Percentiles rank a stretch among this genome's conserved stretches.
These are phyloP conservation scores for Penaeus vannamei DNA, from an alignment of 1,140 invertebrate genomes.

Conservation along the genomic window DNA sequence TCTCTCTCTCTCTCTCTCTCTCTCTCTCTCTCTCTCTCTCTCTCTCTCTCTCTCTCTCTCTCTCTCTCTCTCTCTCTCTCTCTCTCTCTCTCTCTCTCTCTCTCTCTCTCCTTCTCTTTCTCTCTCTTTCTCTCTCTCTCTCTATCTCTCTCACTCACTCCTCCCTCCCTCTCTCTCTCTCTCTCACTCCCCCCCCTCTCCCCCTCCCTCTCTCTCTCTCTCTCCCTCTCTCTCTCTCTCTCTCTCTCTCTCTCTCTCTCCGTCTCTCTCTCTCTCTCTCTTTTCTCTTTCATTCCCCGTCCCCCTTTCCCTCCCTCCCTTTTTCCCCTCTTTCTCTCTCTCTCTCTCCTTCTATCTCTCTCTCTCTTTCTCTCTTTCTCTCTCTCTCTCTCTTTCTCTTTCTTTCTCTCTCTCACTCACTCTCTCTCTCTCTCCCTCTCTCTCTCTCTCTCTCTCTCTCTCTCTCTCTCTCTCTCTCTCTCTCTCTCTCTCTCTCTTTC, in stretches of 20 bases:
- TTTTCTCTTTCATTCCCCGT: not conserved
- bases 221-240: conserved; percentile 17
- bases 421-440: not conserved
- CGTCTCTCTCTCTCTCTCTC: not conserved
- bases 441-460: not conserved
- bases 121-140: conserved; percentile 21
- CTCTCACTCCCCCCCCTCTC: not conserved
- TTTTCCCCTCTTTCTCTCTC: conserved; percentile 31
- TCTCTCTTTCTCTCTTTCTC: not conserved
- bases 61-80: conserved; percentile 10
- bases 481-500: conserved; percentile 19
- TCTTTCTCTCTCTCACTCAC: conserved; percentile 28
- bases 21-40: not conserved
- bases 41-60: conserved; percentile 33
- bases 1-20: not conserved
- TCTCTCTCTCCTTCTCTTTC: not conserved
- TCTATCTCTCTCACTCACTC: conserved; percentile 7
- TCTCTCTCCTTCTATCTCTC: conserved; percentile 8
- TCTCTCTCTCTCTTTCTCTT: conserved; percentile 20
- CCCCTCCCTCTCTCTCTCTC: conserved; percentile 14
- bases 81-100: conserved; percentile 14
- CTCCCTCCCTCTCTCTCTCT: conserved; percentile 12
- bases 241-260: conserved; percentile 39
- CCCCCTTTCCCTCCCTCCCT: not conserved
- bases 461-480: conserved; percentile 20